Conservation (phyloP, 2,888 invertebrate genomes). For the Lucinisca nassula region DNA sequence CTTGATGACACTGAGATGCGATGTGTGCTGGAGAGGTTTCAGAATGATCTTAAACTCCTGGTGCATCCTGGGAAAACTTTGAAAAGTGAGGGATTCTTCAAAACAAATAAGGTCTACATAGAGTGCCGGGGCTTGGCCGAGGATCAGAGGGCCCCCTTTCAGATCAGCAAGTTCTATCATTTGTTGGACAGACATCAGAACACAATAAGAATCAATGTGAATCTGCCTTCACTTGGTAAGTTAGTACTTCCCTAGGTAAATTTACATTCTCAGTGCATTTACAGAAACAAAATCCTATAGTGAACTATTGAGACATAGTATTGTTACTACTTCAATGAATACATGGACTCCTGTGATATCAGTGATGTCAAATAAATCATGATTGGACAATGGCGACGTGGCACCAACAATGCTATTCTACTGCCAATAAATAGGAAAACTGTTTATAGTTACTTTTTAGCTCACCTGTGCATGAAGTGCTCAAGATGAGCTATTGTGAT, state of each 20-base stretch:
- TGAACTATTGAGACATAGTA: no score
- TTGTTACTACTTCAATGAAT: no score
- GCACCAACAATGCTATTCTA: no score
- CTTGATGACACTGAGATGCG: conserved; percentile 85
- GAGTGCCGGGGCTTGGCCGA: conserved; percentile 88
- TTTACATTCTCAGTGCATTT: no score
- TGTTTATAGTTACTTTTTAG: no score
- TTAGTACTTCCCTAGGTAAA: background rate
- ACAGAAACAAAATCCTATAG: no score
- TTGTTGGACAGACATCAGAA: conserved; percentile 90
- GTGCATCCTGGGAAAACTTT: conserved; percentile 83
- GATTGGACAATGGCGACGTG: no score
- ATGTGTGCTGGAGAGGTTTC: conserved; percentile 89
- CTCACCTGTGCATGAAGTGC: no score
- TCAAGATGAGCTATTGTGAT: no score
- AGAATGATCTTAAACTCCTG: conserved; percentile 86
- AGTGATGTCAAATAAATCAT: no score
- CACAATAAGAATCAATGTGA: conserved; percentile 91
- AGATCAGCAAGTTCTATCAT: conserved; percentile 89
- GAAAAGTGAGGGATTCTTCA: conserved; percentile 87
- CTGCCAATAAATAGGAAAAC: no score
- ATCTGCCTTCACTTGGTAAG: conserved; percentile 90
- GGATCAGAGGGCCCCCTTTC: conserved; percentile 88
- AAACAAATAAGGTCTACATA: conserved; percentile 88
- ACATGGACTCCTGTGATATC: no score